Percentiles rank a stretch among this genome's conserved stretches.
Conservation (phyloP, 92 coral and sea anemone species). For the Bergia puertoricense region DNA sequence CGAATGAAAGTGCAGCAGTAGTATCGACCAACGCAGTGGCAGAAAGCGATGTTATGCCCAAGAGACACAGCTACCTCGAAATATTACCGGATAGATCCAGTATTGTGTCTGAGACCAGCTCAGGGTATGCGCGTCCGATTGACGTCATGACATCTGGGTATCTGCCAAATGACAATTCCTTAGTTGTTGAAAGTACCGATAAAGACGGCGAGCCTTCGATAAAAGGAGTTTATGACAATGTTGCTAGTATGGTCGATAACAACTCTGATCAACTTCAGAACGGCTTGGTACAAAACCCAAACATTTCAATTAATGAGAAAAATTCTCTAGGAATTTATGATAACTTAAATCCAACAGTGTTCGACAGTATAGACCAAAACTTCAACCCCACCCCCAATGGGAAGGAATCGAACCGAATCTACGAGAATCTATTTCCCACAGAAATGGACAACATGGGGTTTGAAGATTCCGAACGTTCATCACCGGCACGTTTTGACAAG, state of each 20-base stretch:
- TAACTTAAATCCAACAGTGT: constrained; percentile 10
- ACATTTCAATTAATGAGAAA: neutral
- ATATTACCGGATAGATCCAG: constrained; percentile 59
- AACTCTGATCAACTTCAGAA: constrained; percentile 3
- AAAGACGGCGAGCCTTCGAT: neutral
- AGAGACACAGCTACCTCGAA: constrained; percentile 41
- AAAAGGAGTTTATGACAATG: constrained; percentile 31
- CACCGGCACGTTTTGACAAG: constrained; percentile 38
- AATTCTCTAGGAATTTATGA: constrained; percentile 15
- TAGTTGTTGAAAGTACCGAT: neutral
- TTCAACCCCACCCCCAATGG: neutral
- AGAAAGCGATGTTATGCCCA: neutral
- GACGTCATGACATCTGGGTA: constrained; percentile 52
- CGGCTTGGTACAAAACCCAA: neutral
- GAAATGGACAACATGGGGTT: constrained; percentile 41
- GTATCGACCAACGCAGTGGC: neutral
- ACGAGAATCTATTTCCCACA: constrained; percentile 32
- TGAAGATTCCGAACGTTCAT: constrained; percentile 42
- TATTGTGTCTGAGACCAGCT: constrained; percentile 82
- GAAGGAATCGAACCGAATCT: constrained; percentile 19
- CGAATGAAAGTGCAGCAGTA: constrained; percentile 14
- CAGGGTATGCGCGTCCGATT: constrained; percentile 87
- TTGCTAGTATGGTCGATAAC: neutral
- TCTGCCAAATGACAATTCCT: neutral
- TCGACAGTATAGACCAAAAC: neutral